A percentile compares a stretch with the other conserved stretches of the same genome.
Conservation (phyloP, 2,797 vertebrate species). For the Cossypha caffra region DNA sequence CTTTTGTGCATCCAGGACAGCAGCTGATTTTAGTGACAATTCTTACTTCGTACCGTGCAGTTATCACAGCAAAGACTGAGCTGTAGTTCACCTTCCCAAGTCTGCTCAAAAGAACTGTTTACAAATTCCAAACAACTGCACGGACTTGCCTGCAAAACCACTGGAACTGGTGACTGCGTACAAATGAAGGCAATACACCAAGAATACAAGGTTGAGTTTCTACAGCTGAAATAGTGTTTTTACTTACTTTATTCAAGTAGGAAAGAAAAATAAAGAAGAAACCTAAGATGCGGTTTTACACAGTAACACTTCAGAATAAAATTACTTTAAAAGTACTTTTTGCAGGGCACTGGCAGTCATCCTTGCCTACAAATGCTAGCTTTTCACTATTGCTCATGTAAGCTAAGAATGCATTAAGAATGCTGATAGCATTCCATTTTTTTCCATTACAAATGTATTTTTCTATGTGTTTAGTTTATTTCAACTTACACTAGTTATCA, state of each 20-base stretch:
- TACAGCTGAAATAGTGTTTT: background rate
- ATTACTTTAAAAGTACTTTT: background rate
- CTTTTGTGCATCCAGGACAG: background rate
- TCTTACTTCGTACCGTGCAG: background rate
- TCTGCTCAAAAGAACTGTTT: background rate
- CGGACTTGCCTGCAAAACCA: background rate
- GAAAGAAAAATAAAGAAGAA: background rate
- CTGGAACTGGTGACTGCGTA: background rate
- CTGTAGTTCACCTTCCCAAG: background rate
- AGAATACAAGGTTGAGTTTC: background rate
- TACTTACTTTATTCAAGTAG: background rate
- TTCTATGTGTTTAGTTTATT: conserved; percentile 7
- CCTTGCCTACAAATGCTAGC: background rate
- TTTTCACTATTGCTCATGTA: background rate
- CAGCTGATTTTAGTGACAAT: background rate
- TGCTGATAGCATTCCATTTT: background rate
- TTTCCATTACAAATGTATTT: conserved; percentile 47
- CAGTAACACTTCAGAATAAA: background rate
- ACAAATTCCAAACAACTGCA: background rate
- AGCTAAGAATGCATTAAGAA: conserved; percentile 8
- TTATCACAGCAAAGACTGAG: background rate
- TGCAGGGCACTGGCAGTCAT: background rate
- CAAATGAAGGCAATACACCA: background rate
- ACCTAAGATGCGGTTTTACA: background rate
- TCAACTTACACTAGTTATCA: background rate